Base-by-base conservation (phyloP, 2,113 vertebrate genomes). In the Benitochromis conjunctus region DNA sequence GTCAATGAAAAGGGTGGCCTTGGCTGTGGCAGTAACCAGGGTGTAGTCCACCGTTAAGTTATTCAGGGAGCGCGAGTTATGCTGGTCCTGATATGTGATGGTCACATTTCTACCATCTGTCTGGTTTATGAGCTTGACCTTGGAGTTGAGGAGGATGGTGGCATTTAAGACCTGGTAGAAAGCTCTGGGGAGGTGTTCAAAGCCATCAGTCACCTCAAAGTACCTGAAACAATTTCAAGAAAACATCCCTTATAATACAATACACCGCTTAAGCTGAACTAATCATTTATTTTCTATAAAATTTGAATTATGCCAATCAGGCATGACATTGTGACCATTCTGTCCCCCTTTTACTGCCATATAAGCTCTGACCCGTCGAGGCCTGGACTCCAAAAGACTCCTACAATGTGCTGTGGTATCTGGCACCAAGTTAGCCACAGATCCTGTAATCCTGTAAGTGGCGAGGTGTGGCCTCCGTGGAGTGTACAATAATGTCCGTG, bases 11-110 rank as follows among this genome's bases (percentile, higher is more conserved):
- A 97, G 82, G 3, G 95, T 83, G 6, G 98, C 97, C 78, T 95
- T 98, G 82, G 97, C 96, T 0, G 97, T 96, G 84, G 94, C 48
- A 0, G 97, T 97, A 66, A 97, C 93, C 0, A 98, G 93, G 48
- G 86, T 95, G 0, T 94, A 97, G 81, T 97, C 97, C 0, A 93
- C 96, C 0, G 90, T 94, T 1, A 95, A 80, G 87, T 89, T 93
- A 21, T 31, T 84, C 77, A 92, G n/a, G 14, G 82, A 38, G 7
- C 81, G 79, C 1, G 87, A 58, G 12, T 82, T 84, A 10, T 19
- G 85, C 89, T 51, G 8, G 85, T 96, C 92, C 86, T 95, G 86
- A 60, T 92, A 96, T 1, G 89, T 91, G 9, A 97, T 41, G 0
- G 91, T 96, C 26, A 96, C 95, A 1, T 79, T 84, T 41, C 46